Percentiles rank a stretch among this genome's conserved stretches.
Conservation (phyloP, 2,113 vertebrate species). For the Aegithalos caudatus region DNA sequence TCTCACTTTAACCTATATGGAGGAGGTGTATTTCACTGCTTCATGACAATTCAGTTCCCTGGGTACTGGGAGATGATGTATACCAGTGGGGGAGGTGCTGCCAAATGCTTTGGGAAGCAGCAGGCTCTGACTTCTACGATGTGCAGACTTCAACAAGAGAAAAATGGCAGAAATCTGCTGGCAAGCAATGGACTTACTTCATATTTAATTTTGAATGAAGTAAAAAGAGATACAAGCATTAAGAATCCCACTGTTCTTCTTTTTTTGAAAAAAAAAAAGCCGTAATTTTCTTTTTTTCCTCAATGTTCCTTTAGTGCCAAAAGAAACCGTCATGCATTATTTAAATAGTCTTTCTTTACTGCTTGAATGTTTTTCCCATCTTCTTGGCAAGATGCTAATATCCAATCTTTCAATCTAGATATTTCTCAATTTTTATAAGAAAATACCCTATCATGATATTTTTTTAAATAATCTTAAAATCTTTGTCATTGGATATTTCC, state of each 20-base stretch:
- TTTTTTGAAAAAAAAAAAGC: background rate
- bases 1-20: background rate
- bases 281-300: background rate
- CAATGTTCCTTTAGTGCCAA: background rate
- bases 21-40: background rate
- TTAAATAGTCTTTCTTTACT: background rate
- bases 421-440: background rate
- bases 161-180: background rate
- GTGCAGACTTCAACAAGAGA: background rate
- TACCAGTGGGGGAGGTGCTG: background rate
- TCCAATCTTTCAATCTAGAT: background rate
- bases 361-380: background rate
- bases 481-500: background rate
- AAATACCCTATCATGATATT: background rate
- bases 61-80: background rate
- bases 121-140: background rate
- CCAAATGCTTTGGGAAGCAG: background rate
- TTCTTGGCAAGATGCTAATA: background rate
- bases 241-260: background rate
- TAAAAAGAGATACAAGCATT: background rate
- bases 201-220: background rate
- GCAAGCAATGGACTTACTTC: background rate
- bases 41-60: background rate
- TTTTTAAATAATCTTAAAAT: background rate
- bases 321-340: background rate